Percentiles rank a stretch among this genome's conserved stretches.
Conservation (phyloP, 2,797 vertebrate genomes). For the Melanotaenia boesemani region DNA sequence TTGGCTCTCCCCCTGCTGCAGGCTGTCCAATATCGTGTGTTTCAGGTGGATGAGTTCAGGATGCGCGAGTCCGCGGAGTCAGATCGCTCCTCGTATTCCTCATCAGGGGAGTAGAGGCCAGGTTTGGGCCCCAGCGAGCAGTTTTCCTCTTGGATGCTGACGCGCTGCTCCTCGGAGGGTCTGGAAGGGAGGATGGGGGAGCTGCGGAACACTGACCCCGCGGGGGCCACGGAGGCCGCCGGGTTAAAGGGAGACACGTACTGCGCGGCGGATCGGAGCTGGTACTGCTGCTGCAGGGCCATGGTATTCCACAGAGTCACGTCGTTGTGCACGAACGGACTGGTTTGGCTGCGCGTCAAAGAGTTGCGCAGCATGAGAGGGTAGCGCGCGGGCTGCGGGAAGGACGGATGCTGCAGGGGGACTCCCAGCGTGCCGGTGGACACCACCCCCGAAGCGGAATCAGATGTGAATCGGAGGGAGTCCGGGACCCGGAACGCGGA, state of each 20-base stretch:
- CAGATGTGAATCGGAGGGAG: constrained; percentile 90
- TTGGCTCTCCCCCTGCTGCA: constrained; percentile 40
- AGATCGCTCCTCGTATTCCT: constrained; percentile 95
- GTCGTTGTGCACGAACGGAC: constrained; percentile 92
- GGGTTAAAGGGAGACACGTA: constrained; percentile 93
- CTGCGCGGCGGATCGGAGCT: constrained; percentile 90
- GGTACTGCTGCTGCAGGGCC: constrained; percentile 98
- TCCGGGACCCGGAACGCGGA: constrained; percentile 97
- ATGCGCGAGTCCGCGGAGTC: constrained; percentile 96
- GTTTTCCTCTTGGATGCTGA: constrained; percentile 88
- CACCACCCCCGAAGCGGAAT: constrained; percentile 82
- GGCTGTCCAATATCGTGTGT: too few relatives aligned
- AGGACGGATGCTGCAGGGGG: constrained; percentile 91
- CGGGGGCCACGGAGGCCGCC: constrained; percentile 74
- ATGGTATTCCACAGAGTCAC: constrained; percentile 98
- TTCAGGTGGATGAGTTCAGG: constrained; percentile 90
- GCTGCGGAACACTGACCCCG: constrained; percentile 87
- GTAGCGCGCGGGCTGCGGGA: constrained; percentile 94
- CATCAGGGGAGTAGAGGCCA: constrained; percentile 91
- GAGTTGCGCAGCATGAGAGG: constrained; percentile 95
- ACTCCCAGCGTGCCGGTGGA: constrained; percentile 86
- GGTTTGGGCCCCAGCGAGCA: constrained; percentile 90
- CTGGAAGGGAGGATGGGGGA: constrained; percentile 89
- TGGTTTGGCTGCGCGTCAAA: constrained; percentile 89
- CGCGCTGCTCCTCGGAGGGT: constrained; percentile 88